phyloP scores from a whole-genome alignment of 1,140 invertebrate genomes.

The Sycophila sp. region DNA sequence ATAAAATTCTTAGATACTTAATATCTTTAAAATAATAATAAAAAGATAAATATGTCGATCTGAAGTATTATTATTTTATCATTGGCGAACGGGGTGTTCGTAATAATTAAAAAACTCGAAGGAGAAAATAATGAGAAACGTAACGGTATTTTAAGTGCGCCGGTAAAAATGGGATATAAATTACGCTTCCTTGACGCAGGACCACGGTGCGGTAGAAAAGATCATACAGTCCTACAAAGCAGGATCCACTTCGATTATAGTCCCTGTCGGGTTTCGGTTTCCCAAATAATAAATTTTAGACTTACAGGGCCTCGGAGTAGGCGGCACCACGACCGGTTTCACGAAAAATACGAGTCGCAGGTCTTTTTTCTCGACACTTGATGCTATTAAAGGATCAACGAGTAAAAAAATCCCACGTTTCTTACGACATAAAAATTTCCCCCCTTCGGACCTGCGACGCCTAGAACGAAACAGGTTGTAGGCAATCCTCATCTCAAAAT shows the following conservation, averaged over 20 bases:
- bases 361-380: not conserved
- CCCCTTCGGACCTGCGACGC: not conserved
- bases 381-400: conserved; percentile 26
- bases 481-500: not conserved
- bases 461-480: not conserved
- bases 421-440: not conserved
- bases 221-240: no score
- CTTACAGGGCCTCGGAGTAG: not conserved
- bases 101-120: no score
- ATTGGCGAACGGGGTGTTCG: no score
- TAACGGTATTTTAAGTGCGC: no score
- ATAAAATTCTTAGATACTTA: no score
- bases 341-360: not conserved
- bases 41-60: no score
- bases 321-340: conserved; percentile 3
- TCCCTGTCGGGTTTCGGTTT: not conserved
- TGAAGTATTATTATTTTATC: no score
- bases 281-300: conserved; percentile 27
- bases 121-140: no score
- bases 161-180: no score
- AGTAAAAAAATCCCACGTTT: conserved; percentile 17
- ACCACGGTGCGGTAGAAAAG: not conserved
- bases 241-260: no score
- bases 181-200: not conserved
- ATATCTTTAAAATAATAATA: no score